Evolutionary conservation across 1,140 invertebrate genomes (phyloP).

Genomic region (Microplitis demolitor): DNA sequence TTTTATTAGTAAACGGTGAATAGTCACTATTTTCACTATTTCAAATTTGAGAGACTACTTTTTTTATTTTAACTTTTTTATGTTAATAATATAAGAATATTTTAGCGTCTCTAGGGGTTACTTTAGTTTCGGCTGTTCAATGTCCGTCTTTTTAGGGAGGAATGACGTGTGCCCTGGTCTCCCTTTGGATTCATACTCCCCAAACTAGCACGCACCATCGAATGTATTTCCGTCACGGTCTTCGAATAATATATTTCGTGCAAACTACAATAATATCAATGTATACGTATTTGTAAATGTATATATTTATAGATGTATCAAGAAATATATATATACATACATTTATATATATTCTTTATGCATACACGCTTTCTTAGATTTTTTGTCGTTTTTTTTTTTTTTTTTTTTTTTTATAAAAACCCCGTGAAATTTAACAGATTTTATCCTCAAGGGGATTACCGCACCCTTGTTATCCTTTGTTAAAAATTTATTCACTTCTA

Average conservation of each 20-base stretch:
- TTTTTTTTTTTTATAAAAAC: neutral
- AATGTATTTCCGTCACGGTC: neutral
- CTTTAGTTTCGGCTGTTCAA: neutral
- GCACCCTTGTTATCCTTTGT: slow-evolving; percentile 6
- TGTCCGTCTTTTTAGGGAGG: slow-evolving; percentile 11
- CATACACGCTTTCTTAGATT: neutral
- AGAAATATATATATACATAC: neutral
- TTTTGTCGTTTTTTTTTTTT: too few species aligned
- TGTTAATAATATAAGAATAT: neutral
- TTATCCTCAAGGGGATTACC: slow-evolving; percentile 3
- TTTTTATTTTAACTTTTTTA: neutral
- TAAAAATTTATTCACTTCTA: neutral
- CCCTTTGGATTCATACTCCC: slow-evolving; percentile 10
- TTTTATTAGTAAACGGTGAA: too few species aligned
- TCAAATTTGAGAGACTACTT: too few species aligned
- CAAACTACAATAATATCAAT: neutral
- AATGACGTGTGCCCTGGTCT: slow-evolving; percentile 21
- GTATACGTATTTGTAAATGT: neutral
- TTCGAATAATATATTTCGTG: slow-evolving; percentile 7
- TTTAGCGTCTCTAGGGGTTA: slow-evolving; percentile 13
- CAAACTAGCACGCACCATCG: slow-evolving; percentile 12
- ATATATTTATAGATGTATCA: too few species aligned
- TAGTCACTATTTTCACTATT: too few species aligned
- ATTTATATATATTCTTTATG: neutral
- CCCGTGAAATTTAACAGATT: slow-evolving; percentile 10